Evolutionary conservation across 37 sponge, comb jelly and placozoan species (phyloP), one percentile per base, ranked within the genome.

Genomic region (Corticium candelabrum): DNA sequence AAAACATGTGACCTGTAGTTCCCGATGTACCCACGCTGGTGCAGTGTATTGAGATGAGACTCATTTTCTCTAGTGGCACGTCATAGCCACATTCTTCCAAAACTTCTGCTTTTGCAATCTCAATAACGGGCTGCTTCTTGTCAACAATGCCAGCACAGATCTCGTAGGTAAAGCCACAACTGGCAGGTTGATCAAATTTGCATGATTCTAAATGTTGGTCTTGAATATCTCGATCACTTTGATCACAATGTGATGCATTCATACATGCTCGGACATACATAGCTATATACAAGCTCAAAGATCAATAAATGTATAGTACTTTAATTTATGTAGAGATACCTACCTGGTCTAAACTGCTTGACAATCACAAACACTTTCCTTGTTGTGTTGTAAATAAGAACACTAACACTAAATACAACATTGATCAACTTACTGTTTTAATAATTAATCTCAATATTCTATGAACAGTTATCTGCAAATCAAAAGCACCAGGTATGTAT

Each of bases 91-190:
- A 83, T 40, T 94, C 94, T 78, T 94, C 93, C 40, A 83, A 74
- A 3, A 96, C 62, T 50, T 96, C 96, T 43, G 88, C 93, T 40
- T 85, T 83, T 2, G 93, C 89, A 56, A 96, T 90, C 62, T 90
- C 86, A 34, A 83, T 84, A 38, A 90, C 71, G 7, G 88, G 40
- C 5, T 41, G n/a, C 1, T 37, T 41, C 77, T 90, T 92, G 79
- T 96, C 96, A 35, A 96, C 78, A 35, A 96, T 83, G 0, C 96
- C 96, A 34, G 96, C 93, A 86, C 96, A 96, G n/a, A 96, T 76
- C 69, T 96, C 96, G 37, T 93, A 89, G 15, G 94, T 88, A 34
- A 85, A 40, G 37, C 73, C 73, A 34, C 5, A 7, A 30, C 35
- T 5, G 73, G 35, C 73, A 34, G 73, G 4, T 32, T 35, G 36